phyloP scores from a whole-genome alignment of 2,888 invertebrate species.

The Prenolepis imparis region DNA sequence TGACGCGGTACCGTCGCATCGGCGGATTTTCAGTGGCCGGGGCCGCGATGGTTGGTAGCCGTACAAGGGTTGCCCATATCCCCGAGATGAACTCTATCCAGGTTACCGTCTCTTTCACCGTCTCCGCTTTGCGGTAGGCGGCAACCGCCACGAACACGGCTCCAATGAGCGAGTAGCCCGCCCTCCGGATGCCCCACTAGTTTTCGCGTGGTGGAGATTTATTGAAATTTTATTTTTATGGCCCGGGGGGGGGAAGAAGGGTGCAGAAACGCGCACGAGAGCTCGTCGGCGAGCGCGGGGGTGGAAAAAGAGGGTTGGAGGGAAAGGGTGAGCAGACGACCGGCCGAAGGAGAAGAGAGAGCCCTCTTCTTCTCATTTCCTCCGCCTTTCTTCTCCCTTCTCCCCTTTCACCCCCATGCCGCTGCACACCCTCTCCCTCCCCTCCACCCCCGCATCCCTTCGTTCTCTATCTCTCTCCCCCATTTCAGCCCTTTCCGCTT shows the following conservation, averaged over 20 bases:
- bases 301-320: conserved; percentile 11
- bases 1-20: neutral
- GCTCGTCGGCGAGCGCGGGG: conserved; percentile 33
- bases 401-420: conserved; percentile 14
- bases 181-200: conserved; percentile 81
- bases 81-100: conserved; percentile 77
- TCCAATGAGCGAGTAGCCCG: conserved; percentile 83
- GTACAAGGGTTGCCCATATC: conserved; percentile 76
- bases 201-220: conserved; percentile 83
- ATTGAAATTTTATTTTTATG: conserved; percentile 87
- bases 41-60: conserved; percentile 67
- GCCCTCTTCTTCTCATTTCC: conserved; percentile 73
- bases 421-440: conserved; percentile 6
- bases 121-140: conserved; percentile 83
- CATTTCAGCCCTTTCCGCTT: conserved; percentile 15
- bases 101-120: conserved; percentile 76
- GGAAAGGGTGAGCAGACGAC: conserved; percentile 55
- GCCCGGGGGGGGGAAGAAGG: conserved; percentile 72
- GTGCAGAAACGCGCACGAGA: conserved; percentile 73
- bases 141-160: conserved; percentile 78
- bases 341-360: conserved; percentile 75
- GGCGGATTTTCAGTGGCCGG: conserved; percentile 54
- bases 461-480: conserved; percentile 23
- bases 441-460: too few species aligned
- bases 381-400: conserved; percentile 63